Evolutionary conservation across 2,888 invertebrate genomes (phyloP).

Genomic region (Cheiracanthium punctorium): DNA sequence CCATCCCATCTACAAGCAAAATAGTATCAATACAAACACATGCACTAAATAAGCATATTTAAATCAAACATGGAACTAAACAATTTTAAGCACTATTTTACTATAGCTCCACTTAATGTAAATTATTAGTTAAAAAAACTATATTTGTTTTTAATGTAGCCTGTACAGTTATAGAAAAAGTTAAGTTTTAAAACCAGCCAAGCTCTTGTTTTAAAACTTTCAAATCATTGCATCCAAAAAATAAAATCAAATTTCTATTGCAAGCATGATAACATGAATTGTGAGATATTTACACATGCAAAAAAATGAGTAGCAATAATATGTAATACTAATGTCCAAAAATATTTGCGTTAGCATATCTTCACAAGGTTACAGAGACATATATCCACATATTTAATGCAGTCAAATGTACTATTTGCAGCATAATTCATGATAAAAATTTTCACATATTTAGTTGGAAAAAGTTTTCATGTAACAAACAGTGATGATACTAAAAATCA

Average conservation of each 20-base stretch:
- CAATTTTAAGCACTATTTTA: not conserved
- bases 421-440: not conserved
- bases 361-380: not conserved
- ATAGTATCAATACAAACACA: not conserved
- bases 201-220: not conserved
- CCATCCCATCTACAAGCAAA: not conserved
- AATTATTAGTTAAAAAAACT: not conserved
- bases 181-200: not conserved
- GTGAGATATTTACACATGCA: not conserved
- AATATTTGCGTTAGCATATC: not conserved
- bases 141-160: not conserved
- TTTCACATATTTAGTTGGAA: too few species aligned
- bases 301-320: not conserved
- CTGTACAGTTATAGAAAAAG: not conserved
- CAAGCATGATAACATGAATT: not conserved
- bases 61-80: not conserved
- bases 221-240: not conserved
- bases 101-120: too few species aligned
- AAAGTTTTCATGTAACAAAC: too few species aligned
- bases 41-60: not conserved
- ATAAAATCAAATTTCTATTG: not conserved
- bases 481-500: too few species aligned
- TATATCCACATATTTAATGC: not conserved
- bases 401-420: not conserved
- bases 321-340: not conserved